These are phyloP conservation scores for Glaucidium brasilianum DNA, from an alignment of 2,113 vertebrate species.

Conservation along the genomic window DNA sequence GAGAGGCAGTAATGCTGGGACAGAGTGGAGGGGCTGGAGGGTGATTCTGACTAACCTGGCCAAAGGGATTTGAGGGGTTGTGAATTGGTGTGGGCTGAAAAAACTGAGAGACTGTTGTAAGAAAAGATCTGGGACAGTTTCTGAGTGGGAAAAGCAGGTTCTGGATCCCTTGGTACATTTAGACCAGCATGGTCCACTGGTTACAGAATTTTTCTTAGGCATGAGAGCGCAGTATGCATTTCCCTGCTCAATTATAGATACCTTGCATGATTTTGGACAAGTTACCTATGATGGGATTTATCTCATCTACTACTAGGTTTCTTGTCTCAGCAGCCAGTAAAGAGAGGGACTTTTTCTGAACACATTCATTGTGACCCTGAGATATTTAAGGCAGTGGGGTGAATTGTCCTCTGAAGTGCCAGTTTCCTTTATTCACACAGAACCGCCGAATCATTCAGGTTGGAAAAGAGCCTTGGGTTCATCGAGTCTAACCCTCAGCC, in stretches of 20 bases:
- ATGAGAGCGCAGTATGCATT: neutral
- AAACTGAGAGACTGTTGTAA: neutral
- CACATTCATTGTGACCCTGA: neutral
- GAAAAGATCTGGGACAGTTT: neutral
- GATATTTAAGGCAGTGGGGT: neutral
- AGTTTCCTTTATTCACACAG: neutral
- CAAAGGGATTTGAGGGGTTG: neutral
- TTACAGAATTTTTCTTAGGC: neutral
- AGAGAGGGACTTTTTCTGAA: neutral
- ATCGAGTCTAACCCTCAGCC: too few species aligned
- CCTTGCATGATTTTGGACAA: neutral
- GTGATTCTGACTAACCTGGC: neutral
- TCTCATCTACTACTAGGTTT: neutral
- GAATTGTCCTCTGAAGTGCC: neutral
- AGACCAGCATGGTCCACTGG: neutral
- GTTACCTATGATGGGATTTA: neutral
- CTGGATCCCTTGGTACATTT: neutral
- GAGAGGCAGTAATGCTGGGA: neutral
- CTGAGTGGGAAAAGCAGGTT: neutral
- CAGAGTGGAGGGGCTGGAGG: neutral
- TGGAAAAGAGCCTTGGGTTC: too few species aligned
- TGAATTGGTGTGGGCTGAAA: neutral
- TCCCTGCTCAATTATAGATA: neutral
- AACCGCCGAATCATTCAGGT: too few species aligned
- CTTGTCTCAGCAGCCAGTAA: neutral